Evolutionary conservation across 2,797 vertebrate species (phyloP), one percentile per base, ranked within the genome.

Genomic region (Sphenopsis melanotis): DNA sequence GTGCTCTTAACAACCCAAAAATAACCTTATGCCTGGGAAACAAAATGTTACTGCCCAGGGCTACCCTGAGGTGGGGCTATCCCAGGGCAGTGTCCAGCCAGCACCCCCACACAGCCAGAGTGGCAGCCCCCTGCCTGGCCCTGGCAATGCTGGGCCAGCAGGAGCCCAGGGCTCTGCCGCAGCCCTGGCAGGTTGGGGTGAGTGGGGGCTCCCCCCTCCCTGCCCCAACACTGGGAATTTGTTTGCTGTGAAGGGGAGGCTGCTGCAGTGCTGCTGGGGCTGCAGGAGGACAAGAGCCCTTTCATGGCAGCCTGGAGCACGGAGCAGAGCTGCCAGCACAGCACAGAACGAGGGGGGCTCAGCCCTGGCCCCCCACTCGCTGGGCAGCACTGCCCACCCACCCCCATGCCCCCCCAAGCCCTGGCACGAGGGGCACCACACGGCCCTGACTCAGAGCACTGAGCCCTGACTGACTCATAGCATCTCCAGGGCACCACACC

Each of bases 271-370:
- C 90, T 83, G 56, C 61, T 1, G 13, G 61, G 29, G 72, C 83
- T 78, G 75, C 60, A 19, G 79, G 56, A 86, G 83, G 65, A 96
- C 93, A 96, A 95, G 72, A 86, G 92, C 80, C 65, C 69, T 95
- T 95, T 96, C 90, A 95, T 86, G 53, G 27, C 36, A 49, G 53
- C 23, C 83, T 11, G 4, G 49, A 61, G 56, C 21, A 5, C 0
- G 0, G 29, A 80, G 68, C 71, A 83, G 64, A 59, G 91, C 70
- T 7, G 2, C 23, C 0, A 0, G 60, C 66, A 56, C 18, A 34
- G 61, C 3, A 2, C 2, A 0, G 47, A 79, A 68, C 1, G 11
- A 52, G 50, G 2, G 27, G 39, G 11, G 9, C 50, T 78, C 26
- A 71, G 69, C 26, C 52, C 34, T 5, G 4, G n/a, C 4, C 32